Evolutionary conservation across 1,140 invertebrate genomes (phyloP), one percentile per base, ranked within the genome.

Genomic region (Physella acuta): DNA sequence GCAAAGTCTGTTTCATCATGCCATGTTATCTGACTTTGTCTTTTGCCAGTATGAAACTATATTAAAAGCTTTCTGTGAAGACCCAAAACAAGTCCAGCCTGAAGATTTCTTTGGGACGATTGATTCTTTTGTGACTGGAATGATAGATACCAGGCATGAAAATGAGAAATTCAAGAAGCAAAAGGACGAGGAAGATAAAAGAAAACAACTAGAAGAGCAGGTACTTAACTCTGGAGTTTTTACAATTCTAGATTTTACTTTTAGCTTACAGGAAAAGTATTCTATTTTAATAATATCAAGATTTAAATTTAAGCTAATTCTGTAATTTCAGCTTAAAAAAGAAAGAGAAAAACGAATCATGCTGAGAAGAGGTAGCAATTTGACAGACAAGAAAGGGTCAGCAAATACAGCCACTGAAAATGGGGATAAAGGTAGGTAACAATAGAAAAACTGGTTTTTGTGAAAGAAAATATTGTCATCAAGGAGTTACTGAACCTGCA

Each of bases 51-150:
- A 95, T 84, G 93, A 95, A 76, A 88, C 92, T 75, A 93, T 92
- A 0, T 91, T 94, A 3, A 88, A 91, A 63, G 86, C 94, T 1
- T 98, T 98, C 84, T 95, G 94, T 26, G 95, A 98, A 85, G 94
- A 97, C 78, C 90, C 91, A 0, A 89, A 91, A 1, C 90, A 90
- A 17, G 88, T 92, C 28, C 93, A 95, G 76, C 95, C 96, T 0
- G 95, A 98, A 76, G 95, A 97, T 81, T 95, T 99, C 87, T 98
- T 98, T 86, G 94, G 93, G 11, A 93, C 94, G 30, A 92, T 99
- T 74, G 94, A 97, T 82, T 88, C 90, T 3, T 98, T 99, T 86
- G 84, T 99, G 1, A 89, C 89, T 60, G 89, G 92, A 8, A 90
- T 98, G 72, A 85, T 87, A 20, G 96, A 98, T 82, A 95, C 95